Evolutionary conservation across 2,797 vertebrate genomes (phyloP).

Genomic region (Spheniscus humboldti): DNA sequence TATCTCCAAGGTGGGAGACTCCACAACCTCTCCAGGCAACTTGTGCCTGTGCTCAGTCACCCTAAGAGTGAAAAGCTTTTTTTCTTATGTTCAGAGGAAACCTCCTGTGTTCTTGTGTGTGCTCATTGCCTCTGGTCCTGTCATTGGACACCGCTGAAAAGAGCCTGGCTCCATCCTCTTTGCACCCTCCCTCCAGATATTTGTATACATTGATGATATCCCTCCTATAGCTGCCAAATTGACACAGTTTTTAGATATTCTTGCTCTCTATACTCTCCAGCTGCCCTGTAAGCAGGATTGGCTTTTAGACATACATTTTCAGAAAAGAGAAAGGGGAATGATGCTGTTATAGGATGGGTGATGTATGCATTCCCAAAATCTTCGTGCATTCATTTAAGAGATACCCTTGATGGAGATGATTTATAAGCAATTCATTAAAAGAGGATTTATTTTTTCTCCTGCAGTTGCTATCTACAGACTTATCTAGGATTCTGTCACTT

Average conservation of each 20-base stretch:
- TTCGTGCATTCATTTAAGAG: background rate
- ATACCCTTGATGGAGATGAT: background rate
- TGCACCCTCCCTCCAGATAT: background rate
- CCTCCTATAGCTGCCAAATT: background rate
- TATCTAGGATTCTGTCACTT: background rate
- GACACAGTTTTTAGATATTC: background rate
- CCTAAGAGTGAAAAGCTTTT: background rate
- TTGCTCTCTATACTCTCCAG: background rate
- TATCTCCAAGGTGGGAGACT: background rate
- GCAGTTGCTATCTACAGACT: background rate
- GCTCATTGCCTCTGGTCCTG: background rate
- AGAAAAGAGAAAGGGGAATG: background rate
- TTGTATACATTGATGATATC: background rate
- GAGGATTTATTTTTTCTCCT: background rate
- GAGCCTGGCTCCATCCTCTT: background rate
- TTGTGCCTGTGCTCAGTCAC: background rate
- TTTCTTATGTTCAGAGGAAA: background rate
- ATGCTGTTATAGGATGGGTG: background rate
- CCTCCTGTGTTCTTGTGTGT: background rate
- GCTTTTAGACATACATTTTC: background rate
- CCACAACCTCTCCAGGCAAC: background rate
- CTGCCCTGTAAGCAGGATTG: background rate
- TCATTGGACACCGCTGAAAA: background rate
- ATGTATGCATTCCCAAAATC: background rate
- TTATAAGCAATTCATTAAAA: background rate